Evolutionary conservation across 2,113 vertebrate species (phyloP).

Genomic region (Osmerus mordax): DNA sequence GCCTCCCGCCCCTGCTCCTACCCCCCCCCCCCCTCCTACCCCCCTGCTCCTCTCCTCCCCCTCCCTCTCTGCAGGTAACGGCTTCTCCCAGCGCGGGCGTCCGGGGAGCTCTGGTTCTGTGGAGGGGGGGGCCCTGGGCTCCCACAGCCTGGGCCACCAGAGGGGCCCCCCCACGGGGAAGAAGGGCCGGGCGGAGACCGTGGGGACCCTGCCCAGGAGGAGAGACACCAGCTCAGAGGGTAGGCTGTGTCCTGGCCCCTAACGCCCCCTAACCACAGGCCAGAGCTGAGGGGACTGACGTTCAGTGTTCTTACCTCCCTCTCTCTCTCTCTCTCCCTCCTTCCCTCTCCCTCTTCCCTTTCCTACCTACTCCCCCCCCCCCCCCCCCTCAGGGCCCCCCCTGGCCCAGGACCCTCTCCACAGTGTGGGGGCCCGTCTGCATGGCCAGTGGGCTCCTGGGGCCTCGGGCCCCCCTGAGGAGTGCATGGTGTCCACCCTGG

Average conservation of each 20-base stretch:
- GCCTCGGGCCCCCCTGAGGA: slow-evolving; percentile 66
- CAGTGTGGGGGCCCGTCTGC: slow-evolving; percentile 58
- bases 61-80: slow-evolving; percentile 48
- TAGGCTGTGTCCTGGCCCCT: slow-evolving; percentile 50
- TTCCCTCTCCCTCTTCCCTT: too few relatives aligned
- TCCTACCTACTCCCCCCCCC: not conserved
- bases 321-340: too few relatives aligned
- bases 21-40: not conserved
- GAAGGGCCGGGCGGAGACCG: slow-evolving; percentile 60
- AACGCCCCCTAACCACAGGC: too few relatives aligned
- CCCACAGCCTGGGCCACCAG: slow-evolving; percentile 73
- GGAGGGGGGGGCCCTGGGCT: slow-evolving; percentile 48
- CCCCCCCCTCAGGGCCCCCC: slow-evolving; percentile 44
- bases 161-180: slow-evolving; percentile 55
- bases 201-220: slow-evolving; percentile 64
- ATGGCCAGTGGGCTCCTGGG: slow-evolving; percentile 66
- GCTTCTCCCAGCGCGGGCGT: slow-evolving; percentile 47
- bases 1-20: too few relatives aligned
- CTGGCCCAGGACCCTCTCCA: slow-evolving; percentile 55
- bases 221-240: slow-evolving; percentile 62
- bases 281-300: too few relatives aligned
- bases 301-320: not conserved
- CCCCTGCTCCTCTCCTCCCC: slow-evolving; percentile 7
- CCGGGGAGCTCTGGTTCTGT: slow-evolving; percentile 44
- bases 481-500: slow-evolving; percentile 75